Evolutionary conservation across 1,140 invertebrate species (phyloP).

Genomic region (Pseudomyrmex concolor): DNA sequence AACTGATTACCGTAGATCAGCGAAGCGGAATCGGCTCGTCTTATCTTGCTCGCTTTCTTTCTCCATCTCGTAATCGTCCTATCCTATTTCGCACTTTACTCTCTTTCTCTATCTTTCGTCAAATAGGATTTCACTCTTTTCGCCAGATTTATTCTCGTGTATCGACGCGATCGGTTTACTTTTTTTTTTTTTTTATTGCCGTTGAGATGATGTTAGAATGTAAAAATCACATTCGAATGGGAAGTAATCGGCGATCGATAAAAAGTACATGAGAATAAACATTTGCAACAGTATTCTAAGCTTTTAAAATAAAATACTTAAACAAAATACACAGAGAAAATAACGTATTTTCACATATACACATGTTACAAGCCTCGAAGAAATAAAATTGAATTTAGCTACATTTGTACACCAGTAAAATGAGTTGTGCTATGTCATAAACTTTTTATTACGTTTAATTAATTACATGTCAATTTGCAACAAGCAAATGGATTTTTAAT

Average conservation of each 20-base stretch:
- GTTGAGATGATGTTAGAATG: background rate
- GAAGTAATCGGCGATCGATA: slow-evolving; percentile 2
- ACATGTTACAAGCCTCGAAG: background rate
- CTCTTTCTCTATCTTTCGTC: slow-evolving; percentile 28
- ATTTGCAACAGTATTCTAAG: background rate
- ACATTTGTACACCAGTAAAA: background rate
- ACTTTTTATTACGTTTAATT: slow-evolving; percentile 6
- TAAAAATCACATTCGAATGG: background rate
- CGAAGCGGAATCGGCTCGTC: background rate
- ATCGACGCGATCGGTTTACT: slow-evolving; percentile 6
- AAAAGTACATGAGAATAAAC: background rate
- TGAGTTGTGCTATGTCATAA: slow-evolving; percentile 2
- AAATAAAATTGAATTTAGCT: slow-evolving; percentile 8
- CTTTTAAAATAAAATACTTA: background rate
- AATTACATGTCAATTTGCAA: background rate
- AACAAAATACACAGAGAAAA: background rate
- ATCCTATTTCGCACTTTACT: slow-evolving; percentile 22
- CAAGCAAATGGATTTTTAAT: slow-evolving; percentile 25
- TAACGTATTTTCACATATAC: too few relatives aligned
- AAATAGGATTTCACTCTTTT: slow-evolving; percentile 44
- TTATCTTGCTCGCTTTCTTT: slow-evolving; percentile 28
- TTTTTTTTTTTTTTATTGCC: background rate
- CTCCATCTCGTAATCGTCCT: background rate
- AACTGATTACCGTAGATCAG: slow-evolving; percentile 52
- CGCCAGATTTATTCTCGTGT: slow-evolving; percentile 8